Conservation (phyloP, 2,888 invertebrate species). For the Microplitis manilae region DNA sequence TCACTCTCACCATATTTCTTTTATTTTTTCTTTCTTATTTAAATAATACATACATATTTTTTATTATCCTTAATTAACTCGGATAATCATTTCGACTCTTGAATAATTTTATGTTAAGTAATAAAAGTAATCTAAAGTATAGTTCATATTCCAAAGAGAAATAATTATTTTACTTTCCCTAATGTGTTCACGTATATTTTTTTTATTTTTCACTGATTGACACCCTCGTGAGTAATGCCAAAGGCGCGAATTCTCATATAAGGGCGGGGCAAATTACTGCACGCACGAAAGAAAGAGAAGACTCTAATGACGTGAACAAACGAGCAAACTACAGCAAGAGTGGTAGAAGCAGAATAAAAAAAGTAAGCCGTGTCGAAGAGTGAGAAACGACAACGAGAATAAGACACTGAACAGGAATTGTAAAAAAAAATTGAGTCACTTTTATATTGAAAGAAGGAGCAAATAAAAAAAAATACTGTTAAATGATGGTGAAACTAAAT, state of each 20-base stretch:
- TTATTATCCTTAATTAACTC: background rate
- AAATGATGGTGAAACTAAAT: background rate
- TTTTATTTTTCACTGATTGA: slow-evolving; percentile 10
- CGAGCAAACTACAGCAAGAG: slow-evolving; percentile 54
- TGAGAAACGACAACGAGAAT: slow-evolving; percentile 41
- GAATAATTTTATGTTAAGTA: background rate
- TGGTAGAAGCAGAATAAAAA: slow-evolving; percentile 38
- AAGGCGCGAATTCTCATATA: slow-evolving; percentile 65
- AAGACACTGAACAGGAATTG: background rate
- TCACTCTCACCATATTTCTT: background rate
- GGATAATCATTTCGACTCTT: background rate
- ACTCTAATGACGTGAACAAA: slow-evolving; percentile 68
- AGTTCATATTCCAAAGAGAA: background rate
- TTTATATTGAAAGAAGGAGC: background rate
- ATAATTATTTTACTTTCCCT: background rate
- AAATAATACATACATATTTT: background rate
- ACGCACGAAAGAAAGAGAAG: slow-evolving; percentile 57
- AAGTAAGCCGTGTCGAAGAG: slow-evolving; percentile 49
- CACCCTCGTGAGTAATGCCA: slow-evolving; percentile 36
- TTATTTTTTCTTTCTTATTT: background rate
- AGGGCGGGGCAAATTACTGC: slow-evolving; percentile 68
- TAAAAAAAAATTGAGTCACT: background rate
- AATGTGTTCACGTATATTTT: background rate
- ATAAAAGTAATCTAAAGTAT: too few relatives aligned
- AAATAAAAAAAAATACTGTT: background rate